Conservation (phyloP, 2,113 vertebrate genomes). For the Chaetodon auriga region DNA sequence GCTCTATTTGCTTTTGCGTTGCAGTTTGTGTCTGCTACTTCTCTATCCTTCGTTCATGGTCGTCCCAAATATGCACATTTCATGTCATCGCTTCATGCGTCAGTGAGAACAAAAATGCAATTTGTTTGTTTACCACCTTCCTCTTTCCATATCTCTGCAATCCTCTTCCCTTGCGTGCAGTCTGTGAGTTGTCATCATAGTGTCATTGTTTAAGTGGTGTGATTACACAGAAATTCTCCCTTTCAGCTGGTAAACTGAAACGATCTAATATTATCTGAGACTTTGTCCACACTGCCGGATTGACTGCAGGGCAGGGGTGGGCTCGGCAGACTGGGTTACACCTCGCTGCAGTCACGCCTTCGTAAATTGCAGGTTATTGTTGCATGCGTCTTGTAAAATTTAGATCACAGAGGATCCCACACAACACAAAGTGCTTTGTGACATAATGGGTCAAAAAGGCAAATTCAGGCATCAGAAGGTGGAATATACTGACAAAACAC, state of each 20-base stretch:
- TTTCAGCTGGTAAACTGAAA: conserved; percentile 37
- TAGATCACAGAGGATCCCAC: neutral
- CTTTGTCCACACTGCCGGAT: conserved; percentile 39
- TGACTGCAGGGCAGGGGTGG: conserved; percentile 54
- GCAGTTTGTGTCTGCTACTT: neutral
- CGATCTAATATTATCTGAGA: neutral
- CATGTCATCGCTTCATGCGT: neutral
- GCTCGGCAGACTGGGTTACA: conserved; percentile 36
- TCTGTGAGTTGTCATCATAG: neutral
- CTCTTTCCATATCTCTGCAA: neutral
- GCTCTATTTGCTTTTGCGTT: neutral
- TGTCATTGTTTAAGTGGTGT: conserved; percentile 9
- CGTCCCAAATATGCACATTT: neutral
- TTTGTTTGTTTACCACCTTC: neutral
- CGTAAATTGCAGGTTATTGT: conserved; percentile 11
- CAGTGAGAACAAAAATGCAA: neutral
- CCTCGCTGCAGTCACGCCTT: neutral
- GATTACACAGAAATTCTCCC: neutral
- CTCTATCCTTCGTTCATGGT: neutral
- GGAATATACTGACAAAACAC: no score
- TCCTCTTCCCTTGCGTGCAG: neutral
- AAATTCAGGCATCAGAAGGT: no score
- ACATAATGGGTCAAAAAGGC: neutral
- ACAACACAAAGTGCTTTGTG: neutral
- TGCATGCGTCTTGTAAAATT: neutral